These are phyloP conservation scores for Lagodon rhomboides DNA, from an alignment of 2,797 vertebrate species.

Conservation along the genomic window DNA sequence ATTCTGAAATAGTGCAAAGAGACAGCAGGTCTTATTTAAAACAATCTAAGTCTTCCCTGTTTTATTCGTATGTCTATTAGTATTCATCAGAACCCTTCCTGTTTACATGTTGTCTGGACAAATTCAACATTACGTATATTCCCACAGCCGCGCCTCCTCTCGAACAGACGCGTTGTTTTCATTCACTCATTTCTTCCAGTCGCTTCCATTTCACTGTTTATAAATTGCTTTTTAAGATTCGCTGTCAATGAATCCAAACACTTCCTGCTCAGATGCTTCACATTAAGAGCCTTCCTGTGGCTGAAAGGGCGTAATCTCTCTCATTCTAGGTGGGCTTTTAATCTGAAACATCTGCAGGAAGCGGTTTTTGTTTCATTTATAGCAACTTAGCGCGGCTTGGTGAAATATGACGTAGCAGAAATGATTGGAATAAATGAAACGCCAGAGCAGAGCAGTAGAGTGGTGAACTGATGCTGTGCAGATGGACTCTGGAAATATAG, in stretches of 20 bases:
- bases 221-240: not conserved
- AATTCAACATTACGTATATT: slow-evolving; percentile 9
- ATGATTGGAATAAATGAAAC: slow-evolving; percentile 21
- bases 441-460: not conserved
- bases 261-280: slow-evolving; percentile 49
- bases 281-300: slow-evolving; percentile 37
- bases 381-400: not conserved
- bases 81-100: not conserved
- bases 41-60: not conserved
- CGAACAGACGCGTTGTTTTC: slow-evolving; percentile 7
- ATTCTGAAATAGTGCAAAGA: not conserved
- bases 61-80: not conserved
- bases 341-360: slow-evolving; percentile 41
- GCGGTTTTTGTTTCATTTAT: slow-evolving; percentile 16
- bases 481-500: not conserved
- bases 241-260: slow-evolving; percentile 6
- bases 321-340: slow-evolving; percentile 33
- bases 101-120: not conserved
- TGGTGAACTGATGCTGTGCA: not conserved
- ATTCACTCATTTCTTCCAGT: slow-evolving; percentile 23
- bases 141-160: not conserved
- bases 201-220: slow-evolving; percentile 16
- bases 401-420: slow-evolving; percentile 18
- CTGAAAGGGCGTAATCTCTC: slow-evolving; percentile 16
- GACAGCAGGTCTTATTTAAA: not conserved